Conservation (phyloP, 2,113 vertebrate species). For the Xiphorhynchus elegans region DNA sequence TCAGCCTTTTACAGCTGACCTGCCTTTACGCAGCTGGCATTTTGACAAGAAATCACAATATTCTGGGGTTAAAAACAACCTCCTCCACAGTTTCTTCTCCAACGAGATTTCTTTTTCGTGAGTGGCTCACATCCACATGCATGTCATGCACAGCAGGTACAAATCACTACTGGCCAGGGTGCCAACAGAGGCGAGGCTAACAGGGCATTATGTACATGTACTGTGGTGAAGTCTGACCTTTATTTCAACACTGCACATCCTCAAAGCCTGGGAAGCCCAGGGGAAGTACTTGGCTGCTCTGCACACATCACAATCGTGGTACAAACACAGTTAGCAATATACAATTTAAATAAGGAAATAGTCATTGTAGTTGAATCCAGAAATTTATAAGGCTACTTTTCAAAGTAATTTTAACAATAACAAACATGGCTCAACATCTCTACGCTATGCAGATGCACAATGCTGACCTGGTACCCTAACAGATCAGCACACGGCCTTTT, state of each 20-base stretch:
- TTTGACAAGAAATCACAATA: background rate
- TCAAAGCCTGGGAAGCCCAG: background rate
- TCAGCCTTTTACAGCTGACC: background rate
- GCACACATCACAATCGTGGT: background rate
- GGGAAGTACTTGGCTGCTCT: background rate
- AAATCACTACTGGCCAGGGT: background rate
- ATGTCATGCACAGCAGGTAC: background rate
- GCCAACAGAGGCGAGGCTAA: background rate
- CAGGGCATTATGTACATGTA: background rate
- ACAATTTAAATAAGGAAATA: slow-evolving; percentile 7
- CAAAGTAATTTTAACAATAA: background rate
- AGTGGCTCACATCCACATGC: background rate
- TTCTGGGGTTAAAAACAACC: background rate
- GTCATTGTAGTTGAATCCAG: background rate
- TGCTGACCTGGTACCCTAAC: background rate
- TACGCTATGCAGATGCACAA: accelerated
- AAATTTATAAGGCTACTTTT: background rate
- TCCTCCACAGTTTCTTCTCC: background rate
- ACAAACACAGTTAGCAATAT: background rate
- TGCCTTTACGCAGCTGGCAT: background rate
- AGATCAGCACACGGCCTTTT: background rate
- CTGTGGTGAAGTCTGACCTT: background rate
- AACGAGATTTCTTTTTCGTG: background rate
- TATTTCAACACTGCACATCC: background rate
- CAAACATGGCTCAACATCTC: background rate